Evolutionary conservation across 2,888 invertebrate genomes (phyloP).

Genomic region (Cryptocheilus praepositus): DNA sequence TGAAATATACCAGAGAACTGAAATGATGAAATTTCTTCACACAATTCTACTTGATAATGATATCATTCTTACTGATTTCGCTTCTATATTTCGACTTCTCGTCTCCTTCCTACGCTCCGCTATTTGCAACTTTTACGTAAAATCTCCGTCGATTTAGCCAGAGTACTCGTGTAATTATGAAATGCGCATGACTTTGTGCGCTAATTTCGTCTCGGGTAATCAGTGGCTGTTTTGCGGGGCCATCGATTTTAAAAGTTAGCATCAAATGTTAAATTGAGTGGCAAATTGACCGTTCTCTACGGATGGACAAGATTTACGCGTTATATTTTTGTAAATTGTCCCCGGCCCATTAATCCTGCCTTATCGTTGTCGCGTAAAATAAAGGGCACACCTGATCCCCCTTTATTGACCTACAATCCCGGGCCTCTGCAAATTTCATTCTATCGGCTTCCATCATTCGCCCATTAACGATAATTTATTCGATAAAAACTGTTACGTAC

Average conservation of each 20-base stretch:
- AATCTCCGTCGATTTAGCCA: no score
- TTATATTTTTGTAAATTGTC: not conserved
- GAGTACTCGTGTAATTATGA: no score
- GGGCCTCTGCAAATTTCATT: not conserved
- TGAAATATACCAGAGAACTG: no score
- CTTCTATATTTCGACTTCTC: not conserved
- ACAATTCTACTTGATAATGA: no score
- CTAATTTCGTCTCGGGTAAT: not conserved
- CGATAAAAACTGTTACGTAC: not conserved
- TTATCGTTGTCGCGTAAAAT: constrained; percentile 2
- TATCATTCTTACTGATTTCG: no score
- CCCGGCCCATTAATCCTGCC: constrained; percentile 3
- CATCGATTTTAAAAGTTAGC: constrained; percentile 10
- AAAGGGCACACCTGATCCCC: constrained; percentile 8
- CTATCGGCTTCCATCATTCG: constrained; percentile 2
- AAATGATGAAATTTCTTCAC: no score
- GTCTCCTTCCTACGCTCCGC: not conserved
- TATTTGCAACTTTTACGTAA: no score
- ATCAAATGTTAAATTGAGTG: not conserved
- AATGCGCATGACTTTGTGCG: no score
- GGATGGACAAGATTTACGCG: constrained; percentile 13
- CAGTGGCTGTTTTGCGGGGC: not conserved
- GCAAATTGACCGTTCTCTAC: not conserved
- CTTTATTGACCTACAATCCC: constrained; percentile 7
- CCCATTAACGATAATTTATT: constrained; percentile 8